Base-by-base conservation (phyloP, 1,140 invertebrate species). In the Mizuhopecten yessoensis region DNA sequence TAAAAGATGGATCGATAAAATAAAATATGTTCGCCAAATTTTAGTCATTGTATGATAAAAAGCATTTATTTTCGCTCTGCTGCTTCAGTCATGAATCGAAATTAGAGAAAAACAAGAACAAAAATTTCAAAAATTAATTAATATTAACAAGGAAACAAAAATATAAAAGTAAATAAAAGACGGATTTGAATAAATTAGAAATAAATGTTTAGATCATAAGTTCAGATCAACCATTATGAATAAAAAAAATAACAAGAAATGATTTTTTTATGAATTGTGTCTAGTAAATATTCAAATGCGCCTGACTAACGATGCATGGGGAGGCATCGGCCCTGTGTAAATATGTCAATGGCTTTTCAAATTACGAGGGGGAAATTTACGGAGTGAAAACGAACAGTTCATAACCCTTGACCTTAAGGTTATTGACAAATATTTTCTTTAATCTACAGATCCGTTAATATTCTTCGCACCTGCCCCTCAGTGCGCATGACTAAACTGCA, bases 391-490 rank as follows among this genome's bases (percentile, higher is more conserved):
- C 57, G 57, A 75, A n/a, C 57, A 75, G 57, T 75, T 75, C 57
- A 75, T 75, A 75, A 75, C 57, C 57, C 23, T 75, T 75, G 57
- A 75, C 23, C n/a, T 13, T 5, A 29, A 75, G 57, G 57, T 75
- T 75, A 75, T 75, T 75, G 57, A 75, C 57, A 75, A n/a, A 75
- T 75, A 75, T 75, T 75, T 75, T 75, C 57, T 75, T 75, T 75
- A 75, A 75, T 75, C 57, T 75, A 29, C 57, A 75, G 57, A 75
- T 75, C 57, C 57, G 57, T 75, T 75, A 23, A 75, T 75, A 75
- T 75, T 75, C n/a, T 29, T 29, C n/a, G 57, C 57, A 75, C 57
- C 57, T 75, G 57, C 57, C 57, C 57, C 57, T 75, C 23, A 75
- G 57, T 75, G 57, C 57, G 57, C 57, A 75, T 75, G 57, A 29